phyloP scores from a whole-genome alignment of 1,140 invertebrate species.

The Trinorchestia longiramus region DNA sequence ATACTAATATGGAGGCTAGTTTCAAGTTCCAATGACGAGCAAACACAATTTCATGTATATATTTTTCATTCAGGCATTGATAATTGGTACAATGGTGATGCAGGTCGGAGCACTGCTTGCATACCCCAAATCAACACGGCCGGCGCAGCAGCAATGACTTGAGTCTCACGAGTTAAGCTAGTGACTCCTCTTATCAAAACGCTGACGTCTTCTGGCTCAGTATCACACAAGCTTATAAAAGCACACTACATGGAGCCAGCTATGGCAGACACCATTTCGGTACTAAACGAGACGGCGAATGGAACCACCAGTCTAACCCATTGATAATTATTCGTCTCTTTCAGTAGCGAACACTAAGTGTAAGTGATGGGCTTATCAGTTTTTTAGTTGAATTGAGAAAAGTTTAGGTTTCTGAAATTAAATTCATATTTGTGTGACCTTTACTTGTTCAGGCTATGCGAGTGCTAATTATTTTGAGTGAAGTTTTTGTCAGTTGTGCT shows the following conservation, averaged over 20 bases:
- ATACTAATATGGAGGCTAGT: neutral
- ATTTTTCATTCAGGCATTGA: neutral
- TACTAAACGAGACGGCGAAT: neutral
- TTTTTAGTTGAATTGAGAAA: neutral
- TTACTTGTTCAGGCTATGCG: neutral
- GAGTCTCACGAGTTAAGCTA: neutral
- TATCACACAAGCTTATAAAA: too few species aligned
- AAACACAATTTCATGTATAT: neutral
- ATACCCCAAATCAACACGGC: neutral
- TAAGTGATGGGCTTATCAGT: neutral
- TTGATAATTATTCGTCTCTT: neutral
- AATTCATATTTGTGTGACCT: neutral
- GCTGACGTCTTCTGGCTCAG: neutral
- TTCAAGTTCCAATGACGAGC: neutral
- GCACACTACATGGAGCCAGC: too few species aligned
- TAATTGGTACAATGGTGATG: neutral
- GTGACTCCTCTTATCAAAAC: neutral
- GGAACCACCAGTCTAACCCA: neutral
- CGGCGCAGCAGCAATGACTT: neutral
- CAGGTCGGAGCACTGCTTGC: neutral
- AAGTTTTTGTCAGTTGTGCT: neutral
- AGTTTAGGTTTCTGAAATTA: neutral
- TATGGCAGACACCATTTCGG: too few species aligned
- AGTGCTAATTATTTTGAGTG: neutral
- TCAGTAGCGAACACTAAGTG: neutral